These are phyloP conservation scores for Astropecten irregularis DNA, from an alignment of 53 echinoderm and acorn worm genomes.

Conservation along the genomic window DNA sequence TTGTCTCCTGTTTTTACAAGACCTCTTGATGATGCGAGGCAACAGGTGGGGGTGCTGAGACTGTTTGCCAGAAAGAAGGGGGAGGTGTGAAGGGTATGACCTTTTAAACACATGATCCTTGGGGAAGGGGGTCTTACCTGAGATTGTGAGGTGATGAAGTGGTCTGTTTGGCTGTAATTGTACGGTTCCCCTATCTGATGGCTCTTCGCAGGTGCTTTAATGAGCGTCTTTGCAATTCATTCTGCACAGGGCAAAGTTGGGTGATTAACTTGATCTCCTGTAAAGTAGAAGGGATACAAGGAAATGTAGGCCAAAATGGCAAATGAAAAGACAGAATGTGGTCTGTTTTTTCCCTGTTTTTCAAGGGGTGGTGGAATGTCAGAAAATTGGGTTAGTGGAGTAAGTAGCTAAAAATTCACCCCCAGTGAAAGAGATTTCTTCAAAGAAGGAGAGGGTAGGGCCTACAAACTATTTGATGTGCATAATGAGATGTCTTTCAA, in stretches of 20 bases:
- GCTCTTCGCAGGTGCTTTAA: constrained; percentile 30
- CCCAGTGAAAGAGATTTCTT: background rate
- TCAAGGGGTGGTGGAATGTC: too few species aligned
- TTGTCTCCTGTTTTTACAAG: constrained; percentile 37
- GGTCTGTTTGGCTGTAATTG: constrained; percentile 37
- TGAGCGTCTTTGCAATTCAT: constrained; percentile 51
- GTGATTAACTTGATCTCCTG: constrained; percentile 47
- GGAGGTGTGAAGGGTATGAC: constrained; percentile 27
- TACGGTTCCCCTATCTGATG: constrained; percentile 46
- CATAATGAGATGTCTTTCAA: too few species aligned
- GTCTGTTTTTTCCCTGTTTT: background rate
- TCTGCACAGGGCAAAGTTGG: background rate
- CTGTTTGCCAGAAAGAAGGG: background rate
- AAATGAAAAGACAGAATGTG: background rate
- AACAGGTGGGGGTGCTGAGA: constrained; percentile 13
- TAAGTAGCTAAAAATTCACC: background rate
- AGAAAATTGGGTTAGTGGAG: background rate
- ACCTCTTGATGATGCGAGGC: background rate
- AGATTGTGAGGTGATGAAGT: constrained; percentile 48
- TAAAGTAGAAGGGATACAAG: constrained; percentile 3
- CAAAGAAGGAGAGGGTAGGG: too few species aligned
- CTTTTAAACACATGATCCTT: constrained; percentile 39
- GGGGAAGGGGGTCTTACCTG: constrained; percentile 51
- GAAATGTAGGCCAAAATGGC: constrained; percentile 12
- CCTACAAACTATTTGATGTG: too few species aligned